phyloP scores from a whole-genome alignment of 2,797 vertebrate species.

The Lycodopsis pacificus region DNA sequence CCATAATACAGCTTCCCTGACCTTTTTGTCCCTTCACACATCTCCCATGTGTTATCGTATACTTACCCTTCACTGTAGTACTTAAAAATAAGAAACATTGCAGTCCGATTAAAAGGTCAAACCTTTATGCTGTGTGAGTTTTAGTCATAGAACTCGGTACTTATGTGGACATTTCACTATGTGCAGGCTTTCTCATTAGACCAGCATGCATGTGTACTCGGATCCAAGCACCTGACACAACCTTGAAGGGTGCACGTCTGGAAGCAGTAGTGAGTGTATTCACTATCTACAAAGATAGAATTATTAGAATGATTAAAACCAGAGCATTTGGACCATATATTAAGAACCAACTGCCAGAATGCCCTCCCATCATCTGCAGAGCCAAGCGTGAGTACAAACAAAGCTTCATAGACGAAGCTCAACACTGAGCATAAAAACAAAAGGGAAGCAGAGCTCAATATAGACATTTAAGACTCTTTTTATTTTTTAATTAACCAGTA shows the following conservation, averaged over 20 bases:
- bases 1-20: neutral
- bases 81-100: neutral
- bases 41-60: neutral
- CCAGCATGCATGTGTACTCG: neutral
- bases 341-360: neutral
- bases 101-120: constrained; percentile 12
- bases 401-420: no score
- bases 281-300: neutral
- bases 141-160: neutral
- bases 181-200: neutral
- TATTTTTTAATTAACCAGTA: no score
- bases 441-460: no score
- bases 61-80: neutral
- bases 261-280: neutral
- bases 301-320: neutral
- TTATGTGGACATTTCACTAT: neutral
- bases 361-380: no score
- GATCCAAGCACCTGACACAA: neutral
- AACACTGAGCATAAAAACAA: no score
- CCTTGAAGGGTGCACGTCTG: neutral
- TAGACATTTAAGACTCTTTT: no score
- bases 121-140: neutral
- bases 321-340: neutral
- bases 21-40: constrained; percentile 21
- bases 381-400: no score